Conservation (phyloP, 2,113 vertebrate genomes). For the Scalopus aquaticus region DNA sequence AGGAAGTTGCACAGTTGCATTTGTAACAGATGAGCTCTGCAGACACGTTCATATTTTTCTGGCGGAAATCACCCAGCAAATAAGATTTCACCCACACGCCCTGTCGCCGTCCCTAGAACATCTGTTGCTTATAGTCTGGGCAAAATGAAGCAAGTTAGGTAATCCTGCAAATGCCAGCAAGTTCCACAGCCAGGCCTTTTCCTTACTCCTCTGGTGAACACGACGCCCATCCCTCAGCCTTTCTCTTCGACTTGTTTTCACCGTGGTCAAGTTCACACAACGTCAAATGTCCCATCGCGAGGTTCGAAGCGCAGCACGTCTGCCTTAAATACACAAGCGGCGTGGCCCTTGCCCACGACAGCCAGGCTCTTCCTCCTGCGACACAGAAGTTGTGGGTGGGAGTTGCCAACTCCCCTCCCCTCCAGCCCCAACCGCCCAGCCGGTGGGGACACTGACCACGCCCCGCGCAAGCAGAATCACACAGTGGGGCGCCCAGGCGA, state of each 20-base stretch:
- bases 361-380: too few species aligned
- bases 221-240: not conserved
- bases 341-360: accelerated
- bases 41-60: not conserved
- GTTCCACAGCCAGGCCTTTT: not conserved
- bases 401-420: too few species aligned
- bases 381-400: too few species aligned
- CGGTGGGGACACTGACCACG: not conserved
- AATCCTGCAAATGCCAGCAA: not conserved
- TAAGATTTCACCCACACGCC: not conserved
- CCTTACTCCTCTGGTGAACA: not conserved
- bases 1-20: not conserved
- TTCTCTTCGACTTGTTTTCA: not conserved
- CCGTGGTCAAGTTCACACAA: not conserved
- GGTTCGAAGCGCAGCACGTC: not conserved
- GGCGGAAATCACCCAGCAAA: constrained; percentile 31
- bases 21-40: not conserved
- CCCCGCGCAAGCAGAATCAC: not conserved
- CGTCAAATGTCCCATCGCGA: not conserved
- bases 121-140: not conserved
- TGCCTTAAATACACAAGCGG: too few species aligned
- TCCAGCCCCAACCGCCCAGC: not conserved
- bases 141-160: not conserved
- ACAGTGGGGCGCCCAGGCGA: not conserved
- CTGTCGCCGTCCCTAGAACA: not conserved